phyloP scores from a whole-genome alignment of 2,888 invertebrate genomes.

The Caenorhabditis angaria region DNA sequence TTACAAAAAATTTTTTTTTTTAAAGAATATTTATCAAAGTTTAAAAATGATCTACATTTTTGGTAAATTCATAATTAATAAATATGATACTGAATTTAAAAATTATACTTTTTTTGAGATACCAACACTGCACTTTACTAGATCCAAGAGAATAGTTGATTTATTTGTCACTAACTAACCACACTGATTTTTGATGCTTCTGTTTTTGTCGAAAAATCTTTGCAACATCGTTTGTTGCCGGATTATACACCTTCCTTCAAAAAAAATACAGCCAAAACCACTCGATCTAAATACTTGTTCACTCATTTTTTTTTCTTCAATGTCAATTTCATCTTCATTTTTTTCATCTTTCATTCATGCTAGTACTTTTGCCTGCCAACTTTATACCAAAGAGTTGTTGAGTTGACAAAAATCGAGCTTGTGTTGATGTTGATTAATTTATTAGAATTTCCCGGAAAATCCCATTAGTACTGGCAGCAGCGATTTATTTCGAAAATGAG shows the following conservation, averaged over 20 bases:
- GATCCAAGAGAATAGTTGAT: too few relatives aligned
- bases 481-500: not conserved
- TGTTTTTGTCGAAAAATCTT: not conserved
- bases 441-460: not conserved
- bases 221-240: not conserved
- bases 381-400: not conserved
- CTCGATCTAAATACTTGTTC: constrained; percentile 2
- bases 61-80: too few relatives aligned
- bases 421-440: too few relatives aligned
- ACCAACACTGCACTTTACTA: too few relatives aligned
- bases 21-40: too few relatives aligned
- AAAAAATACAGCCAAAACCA: not conserved
- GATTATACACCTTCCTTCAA: not conserved
- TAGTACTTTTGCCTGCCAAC: not conserved
- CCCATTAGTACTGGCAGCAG: constrained; percentile 1
- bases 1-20: too few relatives aligned
- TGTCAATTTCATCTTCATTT: constrained; percentile 1
- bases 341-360: not conserved
- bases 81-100: too few relatives aligned
- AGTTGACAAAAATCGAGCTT: too few relatives aligned
- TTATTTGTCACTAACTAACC: too few relatives aligned
- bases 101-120: too few relatives aligned
- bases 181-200: not conserved
- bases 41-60: too few relatives aligned
- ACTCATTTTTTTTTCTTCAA: not conserved